Evolutionary conservation across 2,888 invertebrate species (phyloP).

Genomic region (Sminthurinus aureus): DNA sequence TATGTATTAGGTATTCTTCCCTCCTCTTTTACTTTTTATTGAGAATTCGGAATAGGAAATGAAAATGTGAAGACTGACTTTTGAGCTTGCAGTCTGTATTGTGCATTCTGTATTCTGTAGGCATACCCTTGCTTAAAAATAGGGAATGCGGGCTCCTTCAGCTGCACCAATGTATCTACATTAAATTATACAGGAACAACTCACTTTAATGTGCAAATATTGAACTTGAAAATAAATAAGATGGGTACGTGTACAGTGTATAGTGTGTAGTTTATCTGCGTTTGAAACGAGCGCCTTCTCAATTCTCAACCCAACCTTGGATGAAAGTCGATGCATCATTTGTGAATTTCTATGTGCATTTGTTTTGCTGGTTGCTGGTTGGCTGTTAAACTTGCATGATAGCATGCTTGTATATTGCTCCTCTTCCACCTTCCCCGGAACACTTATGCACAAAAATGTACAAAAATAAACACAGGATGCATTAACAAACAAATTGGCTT

Average conservation of each 20-base stretch:
- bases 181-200: constrained; percentile 4
- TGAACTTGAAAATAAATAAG: constrained; percentile 15
- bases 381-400: too few relatives aligned
- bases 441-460: background rate
- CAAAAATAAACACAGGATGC: background rate
- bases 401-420: too few relatives aligned
- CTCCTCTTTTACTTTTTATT: background rate
- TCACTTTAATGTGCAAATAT: constrained; percentile 27
- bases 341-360: too few relatives aligned
- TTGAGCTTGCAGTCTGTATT: background rate
- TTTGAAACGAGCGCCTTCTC: too few relatives aligned
- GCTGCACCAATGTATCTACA: background rate
- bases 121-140: background rate
- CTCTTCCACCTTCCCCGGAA: background rate
- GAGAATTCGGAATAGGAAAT: background rate
- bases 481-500: too few relatives aligned
- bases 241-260: background rate
- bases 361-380: too few relatives aligned
- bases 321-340: too few relatives aligned
- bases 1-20: too few relatives aligned
- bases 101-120: background rate
- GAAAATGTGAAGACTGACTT: background rate
- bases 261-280: too few relatives aligned
- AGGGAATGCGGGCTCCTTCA: background rate
- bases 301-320: too few relatives aligned